Conservation (phyloP, 2,888 invertebrate genomes). For the Tenthredo scrophulariae region DNA sequence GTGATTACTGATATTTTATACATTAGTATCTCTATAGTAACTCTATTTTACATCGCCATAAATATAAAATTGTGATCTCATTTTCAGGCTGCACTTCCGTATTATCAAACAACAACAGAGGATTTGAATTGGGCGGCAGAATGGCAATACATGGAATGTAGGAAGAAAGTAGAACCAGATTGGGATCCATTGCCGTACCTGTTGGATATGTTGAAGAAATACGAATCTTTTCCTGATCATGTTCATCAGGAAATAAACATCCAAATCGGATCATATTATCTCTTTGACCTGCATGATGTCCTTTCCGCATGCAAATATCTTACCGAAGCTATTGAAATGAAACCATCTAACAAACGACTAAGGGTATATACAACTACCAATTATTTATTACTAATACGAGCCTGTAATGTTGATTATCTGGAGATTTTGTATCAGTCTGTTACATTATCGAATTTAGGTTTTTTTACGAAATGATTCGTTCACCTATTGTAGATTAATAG, state of each 20-base stretch:
- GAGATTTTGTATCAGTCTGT: background rate
- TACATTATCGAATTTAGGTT: background rate
- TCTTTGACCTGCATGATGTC: background rate
- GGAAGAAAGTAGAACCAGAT: slow-evolving; percentile 5
- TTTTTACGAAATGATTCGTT: background rate
- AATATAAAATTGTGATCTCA: background rate
- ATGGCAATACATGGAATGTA: slow-evolving; percentile 13
- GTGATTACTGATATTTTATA: background rate
- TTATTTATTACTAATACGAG: background rate
- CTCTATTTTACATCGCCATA: background rate
- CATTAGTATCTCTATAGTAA: background rate
- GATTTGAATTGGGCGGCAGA: background rate
- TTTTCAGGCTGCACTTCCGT: slow-evolving; percentile 34
- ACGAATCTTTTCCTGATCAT: background rate
- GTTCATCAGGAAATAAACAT: background rate
- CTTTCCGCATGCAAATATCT: slow-evolving; percentile 21
- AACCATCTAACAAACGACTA: background rate
- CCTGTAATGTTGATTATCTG: background rate
- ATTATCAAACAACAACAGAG: slow-evolving; percentile 4
- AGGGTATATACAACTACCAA: background rate
- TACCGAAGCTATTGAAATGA: slow-evolving; percentile 4
- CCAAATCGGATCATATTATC: slow-evolving; percentile 28
- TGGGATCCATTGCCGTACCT: slow-evolving; percentile 40
- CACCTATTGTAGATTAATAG: background rate
- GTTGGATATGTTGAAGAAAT: slow-evolving; percentile 25